phyloP scores from a whole-genome alignment of 2,113 vertebrate species.

The Papio anubis region DNA sequence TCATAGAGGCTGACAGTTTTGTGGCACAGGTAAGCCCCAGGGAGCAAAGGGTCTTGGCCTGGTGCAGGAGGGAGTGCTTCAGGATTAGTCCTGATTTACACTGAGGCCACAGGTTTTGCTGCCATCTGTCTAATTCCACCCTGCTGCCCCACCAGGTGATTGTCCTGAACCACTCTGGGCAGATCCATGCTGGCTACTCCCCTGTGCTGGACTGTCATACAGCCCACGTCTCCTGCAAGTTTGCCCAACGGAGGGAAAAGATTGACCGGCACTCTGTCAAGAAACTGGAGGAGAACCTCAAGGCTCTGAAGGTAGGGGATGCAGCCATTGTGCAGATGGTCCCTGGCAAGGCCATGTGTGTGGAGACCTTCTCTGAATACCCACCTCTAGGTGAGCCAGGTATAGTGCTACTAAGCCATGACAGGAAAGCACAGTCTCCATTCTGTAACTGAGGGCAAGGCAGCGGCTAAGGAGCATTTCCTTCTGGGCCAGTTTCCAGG shows the following conservation, averaged over 20 bases:
- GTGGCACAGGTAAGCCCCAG: constrained; percentile 51
- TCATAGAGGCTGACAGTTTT: constrained; percentile 48
- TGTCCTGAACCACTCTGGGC: constrained; percentile 87
- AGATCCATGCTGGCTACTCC: constrained; percentile 85
- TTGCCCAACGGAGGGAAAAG: constrained; percentile 87
- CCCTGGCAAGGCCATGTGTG: constrained; percentile 86
- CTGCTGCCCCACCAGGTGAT: background rate
- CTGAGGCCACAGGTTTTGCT: background rate
- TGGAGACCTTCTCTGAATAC: constrained; percentile 87
- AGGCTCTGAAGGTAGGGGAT: constrained; percentile 87
- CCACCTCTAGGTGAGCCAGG: constrained; percentile 85
- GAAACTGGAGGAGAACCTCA: constrained; percentile 87
- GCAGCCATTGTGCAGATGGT: constrained; percentile 86
- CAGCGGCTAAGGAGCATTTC: too few relatives aligned
- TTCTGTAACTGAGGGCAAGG: constrained; percentile 71
- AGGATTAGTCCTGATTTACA: background rate
- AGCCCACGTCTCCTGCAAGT: constrained; percentile 88
- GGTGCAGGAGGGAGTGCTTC: too few relatives aligned
- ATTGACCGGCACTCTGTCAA: constrained; percentile 87
- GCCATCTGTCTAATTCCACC: background rate
- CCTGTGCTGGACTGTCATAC: constrained; percentile 88
- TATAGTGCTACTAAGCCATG: background rate
- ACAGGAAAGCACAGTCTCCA: constrained; percentile 85
- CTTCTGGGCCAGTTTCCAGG: constrained; percentile 80
- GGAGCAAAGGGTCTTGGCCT: rapidly evolving